These are phyloP conservation scores for Asbolus verrucosus DNA, from an alignment of 1,140 invertebrate species.

Conservation along the genomic window DNA sequence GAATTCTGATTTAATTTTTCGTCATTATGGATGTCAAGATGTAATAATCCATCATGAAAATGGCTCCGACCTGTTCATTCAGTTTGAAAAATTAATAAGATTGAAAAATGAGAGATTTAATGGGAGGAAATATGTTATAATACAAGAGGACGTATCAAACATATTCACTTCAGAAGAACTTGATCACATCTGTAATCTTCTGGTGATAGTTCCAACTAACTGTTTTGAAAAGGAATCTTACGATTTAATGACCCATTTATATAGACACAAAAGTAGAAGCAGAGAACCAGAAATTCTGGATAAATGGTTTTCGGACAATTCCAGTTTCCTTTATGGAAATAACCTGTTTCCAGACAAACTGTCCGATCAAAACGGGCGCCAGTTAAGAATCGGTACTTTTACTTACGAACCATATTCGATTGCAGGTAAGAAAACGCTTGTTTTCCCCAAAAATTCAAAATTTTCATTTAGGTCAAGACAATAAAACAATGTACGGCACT, in stretches of 20 bases:
- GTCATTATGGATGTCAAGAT: conserved; percentile 45
- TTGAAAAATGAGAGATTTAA: conserved; percentile 39
- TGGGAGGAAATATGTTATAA: conserved; percentile 40
- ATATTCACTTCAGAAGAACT: conserved; percentile 1
- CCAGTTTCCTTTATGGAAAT: conserved; percentile 38
- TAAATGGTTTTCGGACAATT: conserved; percentile 43
- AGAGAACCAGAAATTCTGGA: conserved; percentile 37
- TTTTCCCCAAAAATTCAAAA: too few species aligned
- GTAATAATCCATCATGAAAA: conserved; percentile 45
- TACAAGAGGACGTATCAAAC: not conserved
- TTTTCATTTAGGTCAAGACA: not conserved
- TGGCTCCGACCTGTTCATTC: conserved; percentile 12
- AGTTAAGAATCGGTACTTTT: conserved; percentile 42
- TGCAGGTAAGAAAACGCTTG: conserved; percentile 35
- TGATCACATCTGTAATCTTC: conserved; percentile 33
- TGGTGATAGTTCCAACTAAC: conserved; percentile 21
- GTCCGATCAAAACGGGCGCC: conserved; percentile 37
- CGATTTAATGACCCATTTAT: conserved; percentile 45
- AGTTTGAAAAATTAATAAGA: conserved; percentile 42
- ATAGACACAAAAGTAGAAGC: conserved; percentile 7
- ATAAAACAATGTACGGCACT: conserved; percentile 3
- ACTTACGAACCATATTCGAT: conserved; percentile 48
- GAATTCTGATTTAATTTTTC: conserved; percentile 29
- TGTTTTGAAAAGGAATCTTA: conserved; percentile 10
- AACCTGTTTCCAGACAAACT: conserved; percentile 49